Evolutionary conservation across 2,888 invertebrate genomes (phyloP).

Genomic region (Cataglyphis altisquamis): DNA sequence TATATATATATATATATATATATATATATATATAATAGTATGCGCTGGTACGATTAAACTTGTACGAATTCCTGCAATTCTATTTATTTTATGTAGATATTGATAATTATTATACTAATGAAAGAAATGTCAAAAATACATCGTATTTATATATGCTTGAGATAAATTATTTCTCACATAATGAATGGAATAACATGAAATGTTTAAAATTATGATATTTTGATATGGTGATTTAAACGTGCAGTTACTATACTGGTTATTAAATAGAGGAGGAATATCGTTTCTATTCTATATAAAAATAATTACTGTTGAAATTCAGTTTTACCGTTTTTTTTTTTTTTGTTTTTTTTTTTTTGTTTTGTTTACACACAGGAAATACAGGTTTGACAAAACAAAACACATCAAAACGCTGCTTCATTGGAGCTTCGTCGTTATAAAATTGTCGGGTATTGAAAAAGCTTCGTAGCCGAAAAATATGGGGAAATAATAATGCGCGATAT

Average conservation of each 20-base stretch:
- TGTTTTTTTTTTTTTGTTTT: constrained; percentile 1
- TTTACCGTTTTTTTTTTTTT: constrained; percentile 23
- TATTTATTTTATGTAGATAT: not conserved
- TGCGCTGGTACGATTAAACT: not conserved
- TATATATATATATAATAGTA: not conserved
- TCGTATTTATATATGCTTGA: not conserved
- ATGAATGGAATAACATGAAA: not conserved
- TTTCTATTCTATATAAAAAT: constrained; percentile 41
- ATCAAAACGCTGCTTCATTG: constrained; percentile 35
- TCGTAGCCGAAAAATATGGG: constrained; percentile 19
- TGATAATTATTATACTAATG: not conserved
- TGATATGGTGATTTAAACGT: constrained; percentile 7
- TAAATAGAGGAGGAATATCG: constrained; percentile 20
- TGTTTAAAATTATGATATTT: constrained; percentile 14
- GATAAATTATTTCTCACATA: constrained; percentile 6
- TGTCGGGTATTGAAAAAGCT: constrained; percentile 41
- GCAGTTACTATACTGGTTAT: not conserved
- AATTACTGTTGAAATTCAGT: constrained; percentile 49
- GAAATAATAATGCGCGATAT: constrained; percentile 31
- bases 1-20: not conserved
- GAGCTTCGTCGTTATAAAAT: constrained; percentile 17
- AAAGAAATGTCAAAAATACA: not conserved
- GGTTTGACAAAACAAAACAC: constrained; percentile 45
- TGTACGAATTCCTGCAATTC: not conserved
- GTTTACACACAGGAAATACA: constrained; percentile 43